Evolutionary conservation across 2,797 vertebrate species (phyloP).

Genomic region (Cephalopachus bancanus): DNA sequence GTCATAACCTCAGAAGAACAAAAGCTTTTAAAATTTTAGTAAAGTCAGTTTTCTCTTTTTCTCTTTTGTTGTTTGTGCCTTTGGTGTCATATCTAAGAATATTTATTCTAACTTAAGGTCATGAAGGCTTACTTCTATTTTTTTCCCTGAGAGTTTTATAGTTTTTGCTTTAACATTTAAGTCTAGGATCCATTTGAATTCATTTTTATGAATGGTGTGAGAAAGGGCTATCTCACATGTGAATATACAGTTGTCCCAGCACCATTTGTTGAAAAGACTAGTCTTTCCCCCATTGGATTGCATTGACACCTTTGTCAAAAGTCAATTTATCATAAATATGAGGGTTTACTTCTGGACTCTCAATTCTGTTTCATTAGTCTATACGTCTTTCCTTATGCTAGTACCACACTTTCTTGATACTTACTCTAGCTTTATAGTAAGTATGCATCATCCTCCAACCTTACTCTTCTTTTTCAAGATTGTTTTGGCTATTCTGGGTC

Average conservation of each 20-base stretch:
- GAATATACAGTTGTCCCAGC: background rate
- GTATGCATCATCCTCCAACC: background rate
- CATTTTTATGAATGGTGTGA: background rate
- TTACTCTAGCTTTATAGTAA: background rate
- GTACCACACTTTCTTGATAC: background rate
- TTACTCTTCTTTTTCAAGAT: background rate
- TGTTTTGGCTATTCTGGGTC: background rate
- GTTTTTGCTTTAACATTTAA: background rate
- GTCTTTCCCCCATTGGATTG: background rate
- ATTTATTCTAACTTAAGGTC: background rate
- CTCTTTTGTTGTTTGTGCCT: background rate
- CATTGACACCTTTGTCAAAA: conserved; percentile 11
- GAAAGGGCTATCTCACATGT: background rate
- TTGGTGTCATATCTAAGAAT: background rate
- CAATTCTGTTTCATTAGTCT: background rate
- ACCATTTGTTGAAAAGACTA: background rate
- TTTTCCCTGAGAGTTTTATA: background rate
- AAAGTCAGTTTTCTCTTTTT: background rate
- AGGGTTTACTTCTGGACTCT: background rate
- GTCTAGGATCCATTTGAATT: background rate
- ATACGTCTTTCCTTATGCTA: background rate
- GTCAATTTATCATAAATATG: background rate
- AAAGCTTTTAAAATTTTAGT: background rate
- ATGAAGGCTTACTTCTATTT: background rate
- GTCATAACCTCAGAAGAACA: background rate